phyloP scores from a whole-genome alignment of 2,888 invertebrate species.

The Lucinisca nassula region DNA sequence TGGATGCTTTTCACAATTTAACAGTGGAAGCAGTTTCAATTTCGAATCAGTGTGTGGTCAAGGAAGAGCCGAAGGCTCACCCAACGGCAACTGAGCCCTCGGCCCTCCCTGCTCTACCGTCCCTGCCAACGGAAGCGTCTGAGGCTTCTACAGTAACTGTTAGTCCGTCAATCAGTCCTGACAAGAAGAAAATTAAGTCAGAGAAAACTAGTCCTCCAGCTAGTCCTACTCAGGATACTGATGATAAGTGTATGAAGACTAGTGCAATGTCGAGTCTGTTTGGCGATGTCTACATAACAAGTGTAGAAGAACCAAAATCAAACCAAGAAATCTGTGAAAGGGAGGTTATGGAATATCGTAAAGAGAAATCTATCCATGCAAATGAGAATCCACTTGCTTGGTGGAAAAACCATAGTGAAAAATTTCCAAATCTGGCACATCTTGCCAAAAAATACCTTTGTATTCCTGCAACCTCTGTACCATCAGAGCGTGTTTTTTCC shows the following conservation, averaged over 20 bases:
- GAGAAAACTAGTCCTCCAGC: neutral
- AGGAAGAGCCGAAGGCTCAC: neutral
- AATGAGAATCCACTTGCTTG: slow-evolving; percentile 1
- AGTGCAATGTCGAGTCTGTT: neutral
- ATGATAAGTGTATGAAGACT: neutral
- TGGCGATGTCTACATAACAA: slow-evolving; percentile 9
- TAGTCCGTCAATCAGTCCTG: too few relatives aligned
- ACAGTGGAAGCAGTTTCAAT: neutral
- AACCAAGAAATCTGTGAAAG: neutral
- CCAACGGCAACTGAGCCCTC: neutral
- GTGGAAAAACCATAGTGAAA: neutral
- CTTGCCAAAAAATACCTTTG: neutral
- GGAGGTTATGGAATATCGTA: neutral
- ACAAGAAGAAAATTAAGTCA: neutral
- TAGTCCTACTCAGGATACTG: neutral
- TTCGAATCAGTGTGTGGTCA: neutral
- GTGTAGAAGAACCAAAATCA: neutral
- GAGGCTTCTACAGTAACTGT: neutral
- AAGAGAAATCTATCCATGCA: neutral
- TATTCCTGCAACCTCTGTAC: slow-evolving; percentile 18
- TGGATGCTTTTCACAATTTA: neutral
- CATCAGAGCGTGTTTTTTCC: slow-evolving; percentile 26
- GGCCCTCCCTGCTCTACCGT: neutral
- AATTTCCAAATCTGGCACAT: neutral
- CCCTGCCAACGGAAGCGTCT: neutral